These are phyloP conservation scores for Salminus brasiliensis DNA, from an alignment of 2,113 vertebrate species.

Conservation along the genomic window DNA sequence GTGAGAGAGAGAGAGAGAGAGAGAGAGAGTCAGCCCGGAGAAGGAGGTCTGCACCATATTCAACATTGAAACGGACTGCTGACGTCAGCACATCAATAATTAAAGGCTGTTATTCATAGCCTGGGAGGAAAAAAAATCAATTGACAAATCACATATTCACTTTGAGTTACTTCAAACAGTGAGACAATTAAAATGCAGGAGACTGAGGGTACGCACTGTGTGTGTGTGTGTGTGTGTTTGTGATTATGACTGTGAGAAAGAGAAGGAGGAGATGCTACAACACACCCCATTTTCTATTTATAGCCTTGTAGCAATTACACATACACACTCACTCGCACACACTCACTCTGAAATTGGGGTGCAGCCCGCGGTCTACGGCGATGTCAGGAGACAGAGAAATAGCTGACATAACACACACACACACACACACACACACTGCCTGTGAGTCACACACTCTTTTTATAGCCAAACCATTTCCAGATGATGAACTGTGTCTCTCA, in stretches of 20 bases:
- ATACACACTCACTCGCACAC: conserved; percentile 52
- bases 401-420: conserved; percentile 50
- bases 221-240: conserved; percentile 19
- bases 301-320: conserved; percentile 54
- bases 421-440: too few relatives aligned
- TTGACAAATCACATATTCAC: conserved; percentile 84
- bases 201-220: conserved; percentile 28
- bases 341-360: conserved; percentile 52
- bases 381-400: conserved; percentile 44
- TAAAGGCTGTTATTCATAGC: conserved; percentile 84
- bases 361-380: conserved; percentile 30
- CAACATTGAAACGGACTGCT: conserved; percentile 78
- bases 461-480: conserved; percentile 42
- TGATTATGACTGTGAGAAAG: conserved; percentile 21
- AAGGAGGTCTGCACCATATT: conserved; percentile 79
- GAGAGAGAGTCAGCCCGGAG: conserved; percentile 68
- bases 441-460: conserved; percentile 49
- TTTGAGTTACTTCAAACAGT: conserved; percentile 79
- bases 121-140: conserved; percentile 78
- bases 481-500: conserved; percentile 44
- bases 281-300: conserved; percentile 63
- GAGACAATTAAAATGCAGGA: conserved; percentile 74
- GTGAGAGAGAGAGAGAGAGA: conserved; percentile 20
- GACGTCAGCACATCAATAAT: conserved; percentile 84
- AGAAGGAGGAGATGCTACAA: conserved; percentile 46